phyloP scores from a whole-genome alignment of 1,140 invertebrate genomes.

The Diplogasteroides magnus region DNA sequence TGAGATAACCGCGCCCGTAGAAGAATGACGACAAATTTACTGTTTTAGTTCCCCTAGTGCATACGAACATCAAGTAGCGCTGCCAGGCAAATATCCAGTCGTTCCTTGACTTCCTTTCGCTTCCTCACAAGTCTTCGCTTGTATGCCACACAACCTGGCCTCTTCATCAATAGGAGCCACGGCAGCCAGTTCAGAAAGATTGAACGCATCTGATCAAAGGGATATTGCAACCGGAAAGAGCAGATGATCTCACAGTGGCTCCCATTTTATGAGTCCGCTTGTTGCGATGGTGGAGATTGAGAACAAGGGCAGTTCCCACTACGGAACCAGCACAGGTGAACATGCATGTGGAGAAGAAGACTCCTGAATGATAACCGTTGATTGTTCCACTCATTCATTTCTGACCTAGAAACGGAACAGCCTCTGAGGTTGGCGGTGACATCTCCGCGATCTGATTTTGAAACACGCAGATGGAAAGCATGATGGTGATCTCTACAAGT shows the following conservation, averaged over 20 bases:
- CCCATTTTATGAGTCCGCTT: conserved; percentile 89
- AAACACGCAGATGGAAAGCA: conserved; percentile 58
- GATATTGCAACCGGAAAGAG: background rate
- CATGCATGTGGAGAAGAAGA: conserved; percentile 99
- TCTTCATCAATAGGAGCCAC: conserved; percentile 34
- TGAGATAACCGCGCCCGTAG: background rate
- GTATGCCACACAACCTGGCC: conserved; percentile 26
- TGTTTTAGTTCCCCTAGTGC: conserved; percentile 5
- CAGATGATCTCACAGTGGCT: conserved; percentile 73
- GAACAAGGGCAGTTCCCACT: conserved; percentile 92
- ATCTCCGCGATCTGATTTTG: conserved; percentile 61
- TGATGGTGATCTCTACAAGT: conserved; percentile 79
- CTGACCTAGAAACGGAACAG: conserved; percentile 87
- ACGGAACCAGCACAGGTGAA: conserved; percentile 98
- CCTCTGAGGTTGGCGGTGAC: conserved; percentile 91
- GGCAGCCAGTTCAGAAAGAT: conserved; percentile 35
- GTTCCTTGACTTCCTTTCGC: conserved; percentile 12
- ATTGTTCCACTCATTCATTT: background rate
- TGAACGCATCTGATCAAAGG: conserved; percentile 21
- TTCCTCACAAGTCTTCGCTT: conserved; percentile 9
- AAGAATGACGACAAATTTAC: too few species aligned
- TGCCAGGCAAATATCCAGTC: background rate
- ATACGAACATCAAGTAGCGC: background rate
- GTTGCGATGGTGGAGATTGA: conserved; percentile 96
- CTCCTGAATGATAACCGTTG: conserved; percentile 66